A percentile compares a stretch with the other conserved stretches of the same genome.
Evolutionary conservation across 2,797 vertebrate genomes (phyloP).

Genomic region (Megalops cyprinoides): DNA sequence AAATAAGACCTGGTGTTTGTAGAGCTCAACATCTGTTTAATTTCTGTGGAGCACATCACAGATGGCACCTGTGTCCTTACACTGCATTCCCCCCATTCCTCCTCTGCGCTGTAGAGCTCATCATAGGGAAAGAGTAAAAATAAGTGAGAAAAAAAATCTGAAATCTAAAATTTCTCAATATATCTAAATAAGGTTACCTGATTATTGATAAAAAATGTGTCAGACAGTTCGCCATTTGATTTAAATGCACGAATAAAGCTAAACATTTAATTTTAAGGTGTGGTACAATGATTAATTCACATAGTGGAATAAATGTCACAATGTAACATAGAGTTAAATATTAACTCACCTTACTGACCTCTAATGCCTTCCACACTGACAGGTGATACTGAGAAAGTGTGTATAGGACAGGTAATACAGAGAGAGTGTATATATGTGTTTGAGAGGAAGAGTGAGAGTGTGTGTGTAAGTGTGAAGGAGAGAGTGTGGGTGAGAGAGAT

Average conservation of each 20-base stretch:
- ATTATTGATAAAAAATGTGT: too few species aligned
- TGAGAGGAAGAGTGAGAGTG: too few species aligned
- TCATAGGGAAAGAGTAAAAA: background rate
- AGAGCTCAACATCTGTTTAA: background rate
- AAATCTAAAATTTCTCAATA: too few species aligned
- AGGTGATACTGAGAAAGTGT: background rate
- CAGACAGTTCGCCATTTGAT: too few species aligned
- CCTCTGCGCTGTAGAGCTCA: background rate
- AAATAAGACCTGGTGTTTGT: background rate
- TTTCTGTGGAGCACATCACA: background rate
- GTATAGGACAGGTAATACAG: too few species aligned
- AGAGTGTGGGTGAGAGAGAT: background rate
- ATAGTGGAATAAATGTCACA: background rate
- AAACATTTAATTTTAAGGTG: background rate
- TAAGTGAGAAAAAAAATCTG: too few species aligned
- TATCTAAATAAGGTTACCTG: too few species aligned
- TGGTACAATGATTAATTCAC: background rate
- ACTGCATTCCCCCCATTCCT: too few species aligned
- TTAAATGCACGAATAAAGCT: background rate
- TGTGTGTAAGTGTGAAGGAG: background rate
- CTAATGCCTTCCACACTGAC: background rate
- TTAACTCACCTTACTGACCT: background rate
- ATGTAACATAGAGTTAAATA: background rate
- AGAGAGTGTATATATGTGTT: background rate
- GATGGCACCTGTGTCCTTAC: conserved; percentile 3